A percentile compares a stretch with the other conserved stretches of the same genome.
phyloP scores from a whole-genome alignment of 2,888 invertebrate species.

The Thumatha senex region DNA sequence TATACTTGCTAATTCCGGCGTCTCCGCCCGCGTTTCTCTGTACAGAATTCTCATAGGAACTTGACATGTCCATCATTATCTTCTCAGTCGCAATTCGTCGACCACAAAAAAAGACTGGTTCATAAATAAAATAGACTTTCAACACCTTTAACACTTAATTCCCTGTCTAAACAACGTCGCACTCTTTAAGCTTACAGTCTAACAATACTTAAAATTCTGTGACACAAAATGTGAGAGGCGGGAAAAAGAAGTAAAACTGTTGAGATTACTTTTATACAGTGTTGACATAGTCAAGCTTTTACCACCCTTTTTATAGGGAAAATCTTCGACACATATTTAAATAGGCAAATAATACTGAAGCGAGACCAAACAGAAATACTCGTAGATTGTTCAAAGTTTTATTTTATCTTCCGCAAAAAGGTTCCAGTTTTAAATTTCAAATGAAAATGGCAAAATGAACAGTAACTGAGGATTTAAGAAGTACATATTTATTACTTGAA shows the following conservation, averaged over 20 bases:
- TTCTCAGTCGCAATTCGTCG: too few species aligned
- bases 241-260: slow-evolving; percentile 59
- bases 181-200: slow-evolving; percentile 1
- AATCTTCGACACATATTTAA: slow-evolving; percentile 81
- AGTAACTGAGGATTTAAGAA: neutral
- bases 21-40: too few species aligned
- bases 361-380: slow-evolving; percentile 63
- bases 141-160: too few species aligned
- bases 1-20: too few species aligned
- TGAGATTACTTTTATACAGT: slow-evolving; percentile 76
- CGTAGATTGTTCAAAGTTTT: slow-evolving; percentile 52
- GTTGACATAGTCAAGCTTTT: slow-evolving; percentile 80
- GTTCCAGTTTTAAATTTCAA: slow-evolving; percentile 12
- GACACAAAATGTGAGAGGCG: slow-evolving; percentile 27
- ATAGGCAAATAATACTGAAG: slow-evolving; percentile 73
- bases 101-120: too few species aligned
- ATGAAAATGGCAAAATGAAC: neutral
- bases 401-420: slow-evolving; percentile 22
- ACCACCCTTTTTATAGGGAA: slow-evolving; percentile 75
- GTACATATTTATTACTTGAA: too few species aligned
- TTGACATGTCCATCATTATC: too few species aligned
- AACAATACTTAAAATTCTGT: slow-evolving; percentile 32
- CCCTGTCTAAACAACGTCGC: neutral
- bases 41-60: too few species aligned
- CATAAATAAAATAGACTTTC: too few species aligned